Evolutionary conservation across 2,888 invertebrate genomes (phyloP), one percentile per base, ranked within the genome.

Genomic region (Villa cingulata): DNA sequence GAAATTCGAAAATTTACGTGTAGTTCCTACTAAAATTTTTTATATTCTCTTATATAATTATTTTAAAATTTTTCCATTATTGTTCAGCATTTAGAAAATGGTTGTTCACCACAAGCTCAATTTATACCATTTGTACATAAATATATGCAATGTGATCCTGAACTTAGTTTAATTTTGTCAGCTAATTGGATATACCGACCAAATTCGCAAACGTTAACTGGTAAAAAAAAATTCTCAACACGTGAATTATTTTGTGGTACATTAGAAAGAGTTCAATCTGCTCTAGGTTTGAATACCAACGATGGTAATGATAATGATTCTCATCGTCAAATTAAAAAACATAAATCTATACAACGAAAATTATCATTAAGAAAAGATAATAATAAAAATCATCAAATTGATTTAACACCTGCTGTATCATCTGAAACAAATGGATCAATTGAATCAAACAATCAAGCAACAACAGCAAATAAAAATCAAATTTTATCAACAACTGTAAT

Each of bases 51-150:
- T n/a, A n/a, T n/a, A n/a, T n/a, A n/a, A n/a, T n/a, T n/a, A n/a
- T n/a, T n/a, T n/a, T n/a, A n/a, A n/a, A n/a, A n/a, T 27, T 27
- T 27, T 27, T 27, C 27, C 4, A 6, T 6, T 27, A 9, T 10
- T 29, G 6, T 29, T 10, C 48, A 65, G 65, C 56, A 62, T 45
- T 54, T 60, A 9, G 56, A 57, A 10, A 59, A 53, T 48, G 63
- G 63, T 4, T 46, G 41, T 44, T 64, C 64, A 2, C 65, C 65
- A 15, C 65, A 66, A 55, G 53, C 55, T 15, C 53, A 57, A 19
- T 55, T 59, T 44, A 55, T 62, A 41, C 40, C 43, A 4, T 64
- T 61, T 45, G 48, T 58, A 4, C 19, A 37, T 4, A 55, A 56
- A 9, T 66, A 64, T 45, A 54, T 62, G 49, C 45, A 49, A 40